Conservation (phyloP, 2,797 vertebrate genomes). For the Anniella stebbinsi region DNA sequence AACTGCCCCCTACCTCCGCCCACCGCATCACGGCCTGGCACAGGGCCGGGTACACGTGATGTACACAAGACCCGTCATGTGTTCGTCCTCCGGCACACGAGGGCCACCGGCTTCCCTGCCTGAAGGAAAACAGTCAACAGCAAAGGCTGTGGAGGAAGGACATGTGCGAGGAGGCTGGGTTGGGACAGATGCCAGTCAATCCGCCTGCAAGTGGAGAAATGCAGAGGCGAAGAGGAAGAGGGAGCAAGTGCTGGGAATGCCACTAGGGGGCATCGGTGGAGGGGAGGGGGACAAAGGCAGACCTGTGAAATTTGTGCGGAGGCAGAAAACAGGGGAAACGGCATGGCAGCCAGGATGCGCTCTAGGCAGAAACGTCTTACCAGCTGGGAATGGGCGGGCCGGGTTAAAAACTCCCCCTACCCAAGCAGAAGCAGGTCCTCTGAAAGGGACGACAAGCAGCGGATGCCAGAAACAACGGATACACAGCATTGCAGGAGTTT, state of each 20-base stretch:
- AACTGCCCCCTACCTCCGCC: slow-evolving; percentile 38
- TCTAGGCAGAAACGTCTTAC: neutral
- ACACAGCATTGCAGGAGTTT: neutral
- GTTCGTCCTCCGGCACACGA: slow-evolving; percentile 26
- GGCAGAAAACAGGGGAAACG: neutral
- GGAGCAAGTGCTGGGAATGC: neutral
- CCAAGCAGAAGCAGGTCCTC: no score
- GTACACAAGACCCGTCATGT: slow-evolving; percentile 38
- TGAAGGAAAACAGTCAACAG: slow-evolving; percentile 13
- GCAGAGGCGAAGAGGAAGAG: neutral
- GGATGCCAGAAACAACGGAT: neutral
- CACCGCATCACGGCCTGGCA: slow-evolving; percentile 47
- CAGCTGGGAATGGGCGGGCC: neutral
- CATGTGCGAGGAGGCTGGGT: slow-evolving; percentile 10
- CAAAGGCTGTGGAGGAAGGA: slow-evolving; percentile 5
- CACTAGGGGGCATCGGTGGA: neutral
- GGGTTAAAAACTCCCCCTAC: neutral
- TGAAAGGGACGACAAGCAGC: neutral
- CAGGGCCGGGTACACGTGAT: slow-evolving; percentile 32
- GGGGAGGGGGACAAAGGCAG: neutral
- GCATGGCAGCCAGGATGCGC: neutral
- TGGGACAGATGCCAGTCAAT: slow-evolving; percentile 32
- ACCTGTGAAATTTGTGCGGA: neutral
- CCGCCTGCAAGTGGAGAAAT: neutral
- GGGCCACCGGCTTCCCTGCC: slow-evolving; percentile 28